These are phyloP conservation scores for Punctoribates punctum DNA, from an alignment of 2,888 invertebrate species.

Conservation along the genomic window DNA sequence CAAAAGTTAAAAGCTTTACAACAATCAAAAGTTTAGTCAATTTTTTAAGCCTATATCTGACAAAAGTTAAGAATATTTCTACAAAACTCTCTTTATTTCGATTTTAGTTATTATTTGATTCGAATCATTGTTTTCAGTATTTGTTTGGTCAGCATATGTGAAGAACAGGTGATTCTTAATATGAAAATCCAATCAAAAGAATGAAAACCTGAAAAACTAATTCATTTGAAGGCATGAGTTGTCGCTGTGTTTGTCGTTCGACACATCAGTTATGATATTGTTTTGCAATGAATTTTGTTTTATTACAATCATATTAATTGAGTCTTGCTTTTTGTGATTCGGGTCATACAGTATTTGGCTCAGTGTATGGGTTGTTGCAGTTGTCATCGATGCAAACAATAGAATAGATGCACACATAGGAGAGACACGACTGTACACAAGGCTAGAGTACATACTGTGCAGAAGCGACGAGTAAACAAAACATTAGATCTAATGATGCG, in stretches of 20 bases:
- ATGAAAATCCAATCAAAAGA: constrained; percentile 9
- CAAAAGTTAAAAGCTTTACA: constrained; percentile 9
- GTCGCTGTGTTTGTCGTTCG: background rate
- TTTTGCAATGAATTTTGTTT: background rate
- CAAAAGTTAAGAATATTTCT: constrained; percentile 5
- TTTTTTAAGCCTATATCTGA: constrained; percentile 4
- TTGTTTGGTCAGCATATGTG: constrained; percentile 13
- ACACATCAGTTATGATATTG: background rate
- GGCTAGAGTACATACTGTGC: background rate
- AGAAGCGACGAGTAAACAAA: constrained; percentile 23
- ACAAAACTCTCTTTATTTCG: background rate
- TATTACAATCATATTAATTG: constrained; percentile 25
- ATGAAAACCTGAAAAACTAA: too few relatives aligned
- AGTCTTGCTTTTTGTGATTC: constrained; percentile 10
- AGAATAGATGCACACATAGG: constrained; percentile 14
- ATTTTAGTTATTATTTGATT: background rate
- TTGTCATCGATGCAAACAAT: constrained; percentile 25
- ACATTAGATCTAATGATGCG: constrained; percentile 26
- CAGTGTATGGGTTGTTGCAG: constrained; percentile 7
- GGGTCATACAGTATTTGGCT: constrained; percentile 17
- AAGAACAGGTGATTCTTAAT: constrained; percentile 22
- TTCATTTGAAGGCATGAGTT: too few relatives aligned
- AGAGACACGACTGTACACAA: background rate
- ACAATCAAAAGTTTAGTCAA: constrained; percentile 16
- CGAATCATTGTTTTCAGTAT: background rate